Percentiles rank a stretch among this genome's conserved stretches.
Conservation (phyloP, 2,113 vertebrate species). For the Nesoenas mayeri region DNA sequence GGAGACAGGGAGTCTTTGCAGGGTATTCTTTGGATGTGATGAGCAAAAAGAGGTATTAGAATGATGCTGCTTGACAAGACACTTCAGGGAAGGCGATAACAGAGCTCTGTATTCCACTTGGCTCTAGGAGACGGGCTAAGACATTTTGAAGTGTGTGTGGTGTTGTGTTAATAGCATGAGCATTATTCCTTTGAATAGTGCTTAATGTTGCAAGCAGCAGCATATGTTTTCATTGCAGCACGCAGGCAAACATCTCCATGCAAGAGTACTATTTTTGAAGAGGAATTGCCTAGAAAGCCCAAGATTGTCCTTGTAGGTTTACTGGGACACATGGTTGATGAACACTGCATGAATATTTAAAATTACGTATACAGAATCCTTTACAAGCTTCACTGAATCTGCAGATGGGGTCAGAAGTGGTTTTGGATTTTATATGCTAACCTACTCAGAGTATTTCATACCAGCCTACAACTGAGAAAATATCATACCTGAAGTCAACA, state of each 20-base stretch:
- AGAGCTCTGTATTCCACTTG: background rate
- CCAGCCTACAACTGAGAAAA: background rate
- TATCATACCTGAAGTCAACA: background rate
- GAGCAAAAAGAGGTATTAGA: background rate
- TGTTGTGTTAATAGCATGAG: background rate
- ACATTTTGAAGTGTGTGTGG: background rate
- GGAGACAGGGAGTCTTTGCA: background rate
- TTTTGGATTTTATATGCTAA: slow-evolving; percentile 8
- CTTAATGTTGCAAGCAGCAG: slow-evolving; percentile 6
- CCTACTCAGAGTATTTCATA: background rate
- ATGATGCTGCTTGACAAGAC: background rate
- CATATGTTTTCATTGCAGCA: background rate
- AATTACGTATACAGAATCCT: background rate
- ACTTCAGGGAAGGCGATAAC: background rate
- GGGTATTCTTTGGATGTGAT: background rate
- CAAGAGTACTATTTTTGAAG: background rate
- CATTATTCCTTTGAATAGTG: background rate
- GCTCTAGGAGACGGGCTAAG: background rate
- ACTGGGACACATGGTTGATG: background rate
- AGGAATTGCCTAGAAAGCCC: slow-evolving; percentile 13
- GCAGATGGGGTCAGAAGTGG: background rate
- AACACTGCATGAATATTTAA: slow-evolving; percentile 48
- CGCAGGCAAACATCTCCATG: background rate
- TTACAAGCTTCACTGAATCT: slow-evolving; percentile 42
- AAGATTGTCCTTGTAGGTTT: slow-evolving; percentile 32